Evolutionary conservation across 2,888 invertebrate genomes (phyloP).

Genomic region (Biston betularia): DNA sequence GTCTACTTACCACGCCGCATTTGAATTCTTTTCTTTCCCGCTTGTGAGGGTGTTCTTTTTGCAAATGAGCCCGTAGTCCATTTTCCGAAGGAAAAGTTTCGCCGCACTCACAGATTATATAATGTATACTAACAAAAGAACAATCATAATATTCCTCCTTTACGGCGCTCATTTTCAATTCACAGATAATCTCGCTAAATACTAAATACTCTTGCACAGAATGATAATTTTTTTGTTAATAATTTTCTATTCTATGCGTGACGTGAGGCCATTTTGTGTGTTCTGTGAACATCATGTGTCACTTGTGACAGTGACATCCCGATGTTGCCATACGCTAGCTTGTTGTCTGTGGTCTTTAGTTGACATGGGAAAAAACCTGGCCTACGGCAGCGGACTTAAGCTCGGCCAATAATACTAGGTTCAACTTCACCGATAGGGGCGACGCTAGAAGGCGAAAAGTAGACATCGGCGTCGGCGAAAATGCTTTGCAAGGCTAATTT

Average conservation of each 20-base stretch:
- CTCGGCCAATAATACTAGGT: too few species aligned
- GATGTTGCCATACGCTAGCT: too few species aligned
- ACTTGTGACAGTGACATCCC: too few species aligned
- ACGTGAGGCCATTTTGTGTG: constrained; percentile 48
- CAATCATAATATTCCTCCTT: constrained; percentile 62
- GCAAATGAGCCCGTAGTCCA: constrained; percentile 61
- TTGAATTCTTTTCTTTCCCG: constrained; percentile 60
- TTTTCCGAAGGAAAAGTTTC: constrained; percentile 70
- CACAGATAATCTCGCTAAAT: constrained; percentile 25
- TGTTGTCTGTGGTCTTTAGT: too few species aligned
- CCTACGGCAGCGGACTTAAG: too few species aligned
- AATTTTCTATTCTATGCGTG: constrained; percentile 48
- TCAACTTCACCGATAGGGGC: too few species aligned
- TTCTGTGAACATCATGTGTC: background rate
- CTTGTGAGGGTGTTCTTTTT: constrained; percentile 62
- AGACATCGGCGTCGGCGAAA: too few species aligned
- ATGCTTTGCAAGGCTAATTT: too few species aligned
- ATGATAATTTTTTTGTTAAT: constrained; percentile 44
- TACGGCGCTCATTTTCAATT: constrained; percentile 48
- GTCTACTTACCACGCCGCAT: constrained; percentile 56
- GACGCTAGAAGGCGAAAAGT: too few species aligned
- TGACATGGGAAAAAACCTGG: too few species aligned
- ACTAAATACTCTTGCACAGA: constrained; percentile 41
- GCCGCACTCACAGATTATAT: constrained; percentile 77
- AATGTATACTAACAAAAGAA: constrained; percentile 72